These are phyloP conservation scores for Zoanthus sociatus DNA, from an alignment of 92 coral and sea anemone species.

Conservation along the genomic window DNA sequence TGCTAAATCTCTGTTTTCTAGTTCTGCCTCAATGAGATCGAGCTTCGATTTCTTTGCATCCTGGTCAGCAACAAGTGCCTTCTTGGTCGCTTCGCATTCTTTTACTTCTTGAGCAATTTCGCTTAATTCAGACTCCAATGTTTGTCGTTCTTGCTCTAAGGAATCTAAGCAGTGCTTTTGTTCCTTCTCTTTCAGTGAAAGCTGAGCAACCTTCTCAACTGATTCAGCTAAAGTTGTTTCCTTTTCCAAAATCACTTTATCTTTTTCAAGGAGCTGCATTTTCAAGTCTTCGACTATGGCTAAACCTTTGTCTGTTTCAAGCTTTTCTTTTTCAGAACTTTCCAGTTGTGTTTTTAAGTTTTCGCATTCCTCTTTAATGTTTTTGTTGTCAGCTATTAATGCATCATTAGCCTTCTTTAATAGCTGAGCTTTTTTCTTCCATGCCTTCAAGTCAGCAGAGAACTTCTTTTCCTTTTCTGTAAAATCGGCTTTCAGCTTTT, in stretches of 20 bases:
- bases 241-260: slow-evolving; percentile 45
- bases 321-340: slow-evolving; percentile 35
- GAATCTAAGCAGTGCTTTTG: slow-evolving; percentile 36
- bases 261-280: slow-evolving; percentile 32
- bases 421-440: slow-evolving; percentile 77
- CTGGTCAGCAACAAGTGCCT: slow-evolving; percentile 41
- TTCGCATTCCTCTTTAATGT: slow-evolving; percentile 64
- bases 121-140: slow-evolving; percentile 59
- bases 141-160: slow-evolving; percentile 50
- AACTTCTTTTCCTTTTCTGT: slow-evolving; percentile 65
- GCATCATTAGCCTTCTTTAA: slow-evolving; percentile 72
- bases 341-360: slow-evolving; percentile 46
- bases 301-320: neutral
- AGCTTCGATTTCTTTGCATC: slow-evolving; percentile 51
- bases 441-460: slow-evolving; percentile 62
- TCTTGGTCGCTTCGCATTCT: slow-evolving; percentile 36
- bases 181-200: slow-evolving; percentile 51
- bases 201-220: slow-evolving; percentile 29
- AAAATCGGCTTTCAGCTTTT: slow-evolving; percentile 62
- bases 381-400: slow-evolving; percentile 71
- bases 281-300: slow-evolving; percentile 29
- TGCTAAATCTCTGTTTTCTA: slow-evolving; percentile 36
- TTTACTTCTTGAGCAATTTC: slow-evolving; percentile 63
- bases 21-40: slow-evolving; percentile 58
- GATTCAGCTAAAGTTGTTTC: slow-evolving; percentile 39